Base-by-base conservation (phyloP, 2,113 vertebrate genomes). In the Aplodontia rufa region DNA sequence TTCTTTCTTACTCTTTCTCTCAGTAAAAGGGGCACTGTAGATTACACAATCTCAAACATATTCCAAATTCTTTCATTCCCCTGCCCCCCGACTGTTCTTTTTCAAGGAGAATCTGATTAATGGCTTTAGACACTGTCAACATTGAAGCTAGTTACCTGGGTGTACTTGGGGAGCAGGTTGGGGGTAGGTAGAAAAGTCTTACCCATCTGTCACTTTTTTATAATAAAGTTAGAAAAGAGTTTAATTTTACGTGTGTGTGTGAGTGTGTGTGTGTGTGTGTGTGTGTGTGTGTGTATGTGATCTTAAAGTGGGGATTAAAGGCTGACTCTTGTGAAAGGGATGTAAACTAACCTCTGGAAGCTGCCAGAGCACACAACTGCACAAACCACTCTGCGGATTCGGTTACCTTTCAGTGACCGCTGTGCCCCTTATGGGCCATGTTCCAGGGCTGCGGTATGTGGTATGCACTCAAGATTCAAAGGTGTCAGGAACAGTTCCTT, bases 401-500 rank as follows among this genome's bases (percentile, higher is more conserved):
- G 82, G 93, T 96, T 96, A 96, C 95, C 89, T 98, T 96, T 96
- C 78, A 81, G 58, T 97, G 97, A 94, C 96, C 45, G 82, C 91
- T 64, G 40, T 72, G 88, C 91, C 97, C 76, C 58, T 95, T 94
- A 60, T 78, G 20, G 9, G 93, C 95, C 94, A 84, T 87, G 82
- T 94, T 97, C 89, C 95, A 97, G 96, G 90, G 80, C n/a, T 42
- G 91, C 91, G 94, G 94, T 93, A 98, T 92, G 95, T 91, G 97
- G 97, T 98, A 98, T 97, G 98, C 89, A 97, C 97, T 98, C 86
- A 12, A 97, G 93, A 94, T 85, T 93, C 89, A 16, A 78, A 98
- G 97, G 94, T 96, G 96, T 97, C 97, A 96, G 94, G 98, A 97
- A 98, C 97, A 97, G 97, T 98, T 98, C 94, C 97, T 98, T 97